These are phyloP conservation scores for Dryobates pubescens DNA, from an alignment of 2,797 vertebrate genomes.

Conservation along the genomic window DNA sequence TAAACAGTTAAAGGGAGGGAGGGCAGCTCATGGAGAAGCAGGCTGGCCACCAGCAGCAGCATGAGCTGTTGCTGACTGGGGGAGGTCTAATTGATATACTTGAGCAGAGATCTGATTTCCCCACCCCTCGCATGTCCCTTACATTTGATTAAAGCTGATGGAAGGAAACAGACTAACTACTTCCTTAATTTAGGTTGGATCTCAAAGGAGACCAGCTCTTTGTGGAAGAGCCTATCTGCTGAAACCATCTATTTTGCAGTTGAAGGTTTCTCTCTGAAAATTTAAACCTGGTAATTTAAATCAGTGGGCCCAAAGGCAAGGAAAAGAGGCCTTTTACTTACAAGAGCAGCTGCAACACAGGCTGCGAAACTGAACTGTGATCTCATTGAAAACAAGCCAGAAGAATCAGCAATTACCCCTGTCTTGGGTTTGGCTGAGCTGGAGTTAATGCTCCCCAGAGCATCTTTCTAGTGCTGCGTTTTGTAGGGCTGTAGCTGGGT, in stretches of 20 bases:
- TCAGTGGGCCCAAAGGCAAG: not conserved
- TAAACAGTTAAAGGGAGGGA: not conserved
- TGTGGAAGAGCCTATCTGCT: not conserved
- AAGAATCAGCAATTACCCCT: not conserved
- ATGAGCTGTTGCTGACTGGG: not conserved
- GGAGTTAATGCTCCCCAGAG: too few species aligned
- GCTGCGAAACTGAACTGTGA: not conserved
- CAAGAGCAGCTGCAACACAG: not conserved
- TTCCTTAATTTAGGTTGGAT: not conserved
- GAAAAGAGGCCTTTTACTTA: not conserved
- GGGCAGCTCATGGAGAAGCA: not conserved
- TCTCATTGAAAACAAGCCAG: not conserved
- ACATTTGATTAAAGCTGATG: not conserved
- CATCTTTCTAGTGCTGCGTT: too few species aligned
- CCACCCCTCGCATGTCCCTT: fast-evolving
- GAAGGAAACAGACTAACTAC: not conserved
- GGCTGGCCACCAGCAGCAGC: not conserved
- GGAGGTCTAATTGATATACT: not conserved
- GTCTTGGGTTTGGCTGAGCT: too few species aligned
- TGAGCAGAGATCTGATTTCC: not conserved
- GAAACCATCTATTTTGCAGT: not conserved
- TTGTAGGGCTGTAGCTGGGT: too few species aligned
- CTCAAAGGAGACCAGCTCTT: not conserved
- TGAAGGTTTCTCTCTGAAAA: not conserved
- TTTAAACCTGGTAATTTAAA: not conserved